These are phyloP conservation scores for Calidris pugnax DNA, from an alignment of 2,113 vertebrate genomes.

Conservation along the genomic window DNA sequence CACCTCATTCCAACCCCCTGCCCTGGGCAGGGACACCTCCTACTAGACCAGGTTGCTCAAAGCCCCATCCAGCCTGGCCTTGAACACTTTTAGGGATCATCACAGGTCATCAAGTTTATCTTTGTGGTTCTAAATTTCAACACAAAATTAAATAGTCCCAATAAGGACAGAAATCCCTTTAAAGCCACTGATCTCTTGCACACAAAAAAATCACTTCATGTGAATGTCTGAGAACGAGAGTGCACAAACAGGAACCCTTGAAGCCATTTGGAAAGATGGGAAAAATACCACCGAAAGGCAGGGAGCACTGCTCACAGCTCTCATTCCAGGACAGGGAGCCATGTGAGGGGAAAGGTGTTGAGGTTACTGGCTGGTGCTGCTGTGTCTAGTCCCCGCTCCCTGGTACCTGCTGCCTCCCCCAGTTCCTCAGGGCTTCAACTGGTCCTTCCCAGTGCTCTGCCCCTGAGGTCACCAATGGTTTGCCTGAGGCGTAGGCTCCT, in stretches of 20 bases:
- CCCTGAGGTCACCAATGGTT: fast-evolving
- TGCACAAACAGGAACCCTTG: background rate
- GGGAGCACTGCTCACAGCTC: background rate
- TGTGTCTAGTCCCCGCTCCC: background rate
- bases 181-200: background rate
- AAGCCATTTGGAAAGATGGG: background rate
- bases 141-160: background rate
- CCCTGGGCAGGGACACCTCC: too few species aligned
- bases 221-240: background rate
- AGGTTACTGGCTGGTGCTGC: background rate
- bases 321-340: background rate
- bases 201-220: background rate
- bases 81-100: too few species aligned
- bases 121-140: background rate
- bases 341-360: too few species aligned
- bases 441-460: background rate
- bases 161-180: background rate
- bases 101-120: background rate
- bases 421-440: background rate
- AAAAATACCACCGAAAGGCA: background rate
- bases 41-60: too few species aligned
- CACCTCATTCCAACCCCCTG: too few species aligned
- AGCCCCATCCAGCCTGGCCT: too few species aligned
- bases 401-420: background rate
- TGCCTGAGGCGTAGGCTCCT: background rate